These are phyloP conservation scores for Penelope pileata DNA, from an alignment of 2,113 vertebrate species.

Conservation along the genomic window DNA sequence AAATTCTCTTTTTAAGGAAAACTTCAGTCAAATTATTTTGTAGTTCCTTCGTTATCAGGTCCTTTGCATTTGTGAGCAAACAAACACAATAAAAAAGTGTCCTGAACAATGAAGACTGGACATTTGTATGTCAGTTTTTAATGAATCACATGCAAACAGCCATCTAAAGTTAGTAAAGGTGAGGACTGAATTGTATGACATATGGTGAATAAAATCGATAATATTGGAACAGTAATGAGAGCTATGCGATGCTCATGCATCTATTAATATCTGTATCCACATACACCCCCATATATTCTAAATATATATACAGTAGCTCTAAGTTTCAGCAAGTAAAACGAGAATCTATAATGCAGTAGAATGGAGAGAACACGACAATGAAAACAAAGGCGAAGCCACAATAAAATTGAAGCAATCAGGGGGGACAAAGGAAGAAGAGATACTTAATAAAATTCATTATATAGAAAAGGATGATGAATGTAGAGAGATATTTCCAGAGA, in stretches of 20 bases:
- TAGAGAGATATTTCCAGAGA: not conserved
- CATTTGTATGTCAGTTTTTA: not conserved
- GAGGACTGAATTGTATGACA: not conserved
- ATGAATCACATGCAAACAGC: not conserved
- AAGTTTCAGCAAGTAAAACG: slow-evolving; percentile 58
- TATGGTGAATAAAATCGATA: slow-evolving; percentile 49
- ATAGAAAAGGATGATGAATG: not conserved
- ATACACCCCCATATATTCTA: slow-evolving; percentile 62
- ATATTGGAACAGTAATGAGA: slow-evolving; percentile 62
- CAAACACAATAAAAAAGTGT: not conserved
- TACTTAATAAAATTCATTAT: slow-evolving; percentile 1
- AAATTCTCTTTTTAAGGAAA: not conserved
- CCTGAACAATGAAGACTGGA: not conserved
- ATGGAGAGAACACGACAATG: slow-evolving; percentile 13
- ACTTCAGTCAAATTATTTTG: not conserved
- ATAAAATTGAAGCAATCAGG: slow-evolving; percentile 11
- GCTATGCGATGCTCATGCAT: slow-evolving; percentile 42
- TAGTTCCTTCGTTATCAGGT: not conserved
- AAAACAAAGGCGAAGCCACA: slow-evolving; percentile 56
- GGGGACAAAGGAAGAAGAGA: slow-evolving; percentile 7
- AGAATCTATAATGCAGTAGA: slow-evolving; percentile 46
- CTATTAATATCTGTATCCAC: slow-evolving; percentile 72
- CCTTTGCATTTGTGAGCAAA: slow-evolving; percentile 1
- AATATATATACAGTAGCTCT: slow-evolving; percentile 66
- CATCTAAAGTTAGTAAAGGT: slow-evolving; percentile 33